Evolutionary conservation across 2,888 invertebrate genomes (phyloP), one percentile per base, ranked within the genome.

Genomic region (Phalera bucephala): DNA sequence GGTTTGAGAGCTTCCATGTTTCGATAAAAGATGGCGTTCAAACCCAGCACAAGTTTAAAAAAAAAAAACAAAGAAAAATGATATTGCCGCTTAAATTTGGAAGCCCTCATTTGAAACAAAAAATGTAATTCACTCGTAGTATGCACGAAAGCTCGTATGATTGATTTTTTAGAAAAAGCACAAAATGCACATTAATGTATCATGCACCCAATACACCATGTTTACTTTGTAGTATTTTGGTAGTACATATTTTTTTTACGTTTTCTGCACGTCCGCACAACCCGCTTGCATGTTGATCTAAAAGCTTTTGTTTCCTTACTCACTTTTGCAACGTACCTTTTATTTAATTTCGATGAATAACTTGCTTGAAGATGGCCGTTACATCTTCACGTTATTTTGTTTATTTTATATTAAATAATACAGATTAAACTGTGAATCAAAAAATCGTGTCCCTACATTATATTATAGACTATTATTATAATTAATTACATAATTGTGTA

Each of bases 1-100:
- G 45, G 50, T 52, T 36, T 57, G 58, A 51, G 51, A 56, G 60
- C 53, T 58, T 58, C 46, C 43, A 55, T 45, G 53, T 48, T 40
- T 40, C 34, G 48, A 45, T 52, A 38, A 30, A 28, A 45, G 32
- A 33, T 47, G 12, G 28, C 44, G 42, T 10, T 23, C 5, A 17
- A 3, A 17, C 5, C 5, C 3, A 17, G n/a, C n/a, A 17, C 17
- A 17, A 3, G 17, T 17, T 17, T 17, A 5, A 17, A 17, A 17
- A 17, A 17, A 17, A 17, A 23, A 23, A 23, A 23, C 4, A n/a
- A n/a, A 8, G 8, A 7, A 21, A 5, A 21, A 2, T 7, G 7
- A 8, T 21, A n/a, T 5, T 2, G 6, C 21, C 21, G 7, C 6
- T 21, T 21, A 21, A 21, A 7, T 8, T 17, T 26, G 26, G 27